These are phyloP conservation scores for Pseudolycoriella hygida DNA, from an alignment of 2,888 invertebrate genomes.

Conservation along the genomic window DNA sequence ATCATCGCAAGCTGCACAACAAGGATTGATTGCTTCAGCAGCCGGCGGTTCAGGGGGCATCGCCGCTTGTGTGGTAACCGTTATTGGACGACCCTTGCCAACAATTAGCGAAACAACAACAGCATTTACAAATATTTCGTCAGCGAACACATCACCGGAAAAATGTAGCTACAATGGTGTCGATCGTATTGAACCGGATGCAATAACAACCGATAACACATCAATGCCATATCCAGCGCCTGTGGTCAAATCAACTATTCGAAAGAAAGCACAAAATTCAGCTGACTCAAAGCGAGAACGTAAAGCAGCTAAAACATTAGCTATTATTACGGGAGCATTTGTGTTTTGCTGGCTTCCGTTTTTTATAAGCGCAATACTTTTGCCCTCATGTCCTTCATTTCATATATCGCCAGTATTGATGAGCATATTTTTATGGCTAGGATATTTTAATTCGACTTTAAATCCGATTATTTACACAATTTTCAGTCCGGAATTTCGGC, in stretches of 20 bases:
- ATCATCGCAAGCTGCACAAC: constrained; percentile 10
- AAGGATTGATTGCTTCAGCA: constrained; percentile 26
- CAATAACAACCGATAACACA: constrained; percentile 37
- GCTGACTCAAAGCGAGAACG: constrained; percentile 49
- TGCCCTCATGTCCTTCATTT: constrained; percentile 63
- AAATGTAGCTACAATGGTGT: constrained; percentile 54
- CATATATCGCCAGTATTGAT: constrained; percentile 53
- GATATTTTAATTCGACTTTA: constrained; percentile 79
- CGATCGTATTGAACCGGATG: constrained; percentile 28
- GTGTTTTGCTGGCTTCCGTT: constrained; percentile 91
- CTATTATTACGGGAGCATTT: constrained; percentile 85
- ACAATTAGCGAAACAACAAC: constrained; percentile 54
- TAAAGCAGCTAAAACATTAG: constrained; percentile 77
- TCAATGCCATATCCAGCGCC: constrained; percentile 21
- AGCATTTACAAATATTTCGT: constrained; percentile 53
- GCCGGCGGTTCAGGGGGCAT: constrained; percentile 55
- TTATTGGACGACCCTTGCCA: constrained; percentile 50
- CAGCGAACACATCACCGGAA: constrained; percentile 58
- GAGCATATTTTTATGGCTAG: constrained; percentile 73
- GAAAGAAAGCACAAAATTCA: constrained; percentile 3
- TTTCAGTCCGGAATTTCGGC: constrained; percentile 81
- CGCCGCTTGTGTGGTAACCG: constrained; percentile 53
- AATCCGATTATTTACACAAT: constrained; percentile 90
- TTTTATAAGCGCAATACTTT: constrained; percentile 71
- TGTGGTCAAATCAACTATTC: constrained; percentile 12